Evolutionary conservation across 1,140 invertebrate genomes (phyloP).

Genomic region (Globodera ellingtonae): DNA sequence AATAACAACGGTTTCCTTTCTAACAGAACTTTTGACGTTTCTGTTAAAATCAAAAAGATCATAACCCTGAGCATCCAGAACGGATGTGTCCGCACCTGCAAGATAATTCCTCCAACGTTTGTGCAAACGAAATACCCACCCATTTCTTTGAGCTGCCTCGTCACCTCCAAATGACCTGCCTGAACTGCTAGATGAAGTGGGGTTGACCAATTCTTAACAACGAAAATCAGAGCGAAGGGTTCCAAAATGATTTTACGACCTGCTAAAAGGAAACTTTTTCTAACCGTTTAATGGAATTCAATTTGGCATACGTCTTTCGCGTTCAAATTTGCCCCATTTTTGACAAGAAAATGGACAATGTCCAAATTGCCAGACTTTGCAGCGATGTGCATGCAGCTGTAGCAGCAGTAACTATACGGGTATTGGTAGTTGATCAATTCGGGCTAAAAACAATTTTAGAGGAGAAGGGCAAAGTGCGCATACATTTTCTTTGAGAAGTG

Average conservation of each 20-base stretch:
- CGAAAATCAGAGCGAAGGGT: neutral
- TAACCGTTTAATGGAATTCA: neutral
- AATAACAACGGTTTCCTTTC: neutral
- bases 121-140: neutral
- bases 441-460: constrained; percentile 11
- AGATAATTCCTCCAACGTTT: neutral
- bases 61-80: constrained; percentile 11
- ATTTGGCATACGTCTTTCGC: constrained; percentile 17
- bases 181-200: constrained; percentile 20
- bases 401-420: constrained; percentile 13
- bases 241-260: neutral
- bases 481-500: constrained; percentile 20
- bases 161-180: constrained; percentile 19
- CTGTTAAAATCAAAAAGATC: neutral
- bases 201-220: constrained; percentile 2
- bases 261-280: neutral
- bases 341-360: constrained; percentile 21
- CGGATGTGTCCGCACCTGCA: constrained; percentile 9
- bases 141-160: constrained; percentile 13
- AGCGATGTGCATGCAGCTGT: constrained; percentile 29
- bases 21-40: constrained; percentile 4
- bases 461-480: neutral
- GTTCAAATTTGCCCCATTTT: constrained; percentile 16
- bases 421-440: constrained; percentile 31
- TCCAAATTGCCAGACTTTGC: constrained; percentile 14